A percentile compares a stretch with the other conserved stretches of the same genome.
phyloP scores from a whole-genome alignment of 2,888 invertebrate genomes.

The Tipula helvola region DNA sequence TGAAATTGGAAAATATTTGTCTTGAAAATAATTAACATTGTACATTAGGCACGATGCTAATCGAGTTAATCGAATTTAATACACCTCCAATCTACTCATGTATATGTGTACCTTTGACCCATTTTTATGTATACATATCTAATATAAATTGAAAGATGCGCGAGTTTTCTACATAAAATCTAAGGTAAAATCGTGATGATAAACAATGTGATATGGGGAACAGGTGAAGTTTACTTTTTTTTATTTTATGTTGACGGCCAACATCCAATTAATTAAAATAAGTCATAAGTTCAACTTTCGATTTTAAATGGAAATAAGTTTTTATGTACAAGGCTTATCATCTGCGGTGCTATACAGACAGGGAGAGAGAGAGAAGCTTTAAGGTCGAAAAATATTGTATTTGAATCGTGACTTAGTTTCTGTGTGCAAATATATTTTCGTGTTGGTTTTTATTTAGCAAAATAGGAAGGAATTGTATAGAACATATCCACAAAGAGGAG shows the following conservation, averaged over 20 bases:
- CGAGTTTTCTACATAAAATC: neutral
- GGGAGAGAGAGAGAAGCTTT: neutral
- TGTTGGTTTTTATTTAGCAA: neutral
- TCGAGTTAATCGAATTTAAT: too few relatives aligned
- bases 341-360: neutral
- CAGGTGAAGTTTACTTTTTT: neutral
- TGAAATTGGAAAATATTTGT: neutral
- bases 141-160: too few relatives aligned
- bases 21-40: neutral
- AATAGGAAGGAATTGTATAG: neutral
- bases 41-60: neutral
- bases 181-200: neutral
- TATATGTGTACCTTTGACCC: neutral
- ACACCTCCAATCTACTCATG: neutral
- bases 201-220: neutral
- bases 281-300: neutral
- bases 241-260: neutral
- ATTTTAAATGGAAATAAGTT: neutral
- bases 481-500: neutral
- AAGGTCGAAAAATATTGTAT: neutral
- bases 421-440: neutral
- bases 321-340: neutral
- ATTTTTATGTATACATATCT: neutral
- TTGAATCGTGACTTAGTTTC: neutral
- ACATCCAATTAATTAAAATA: neutral